Conservation (phyloP, 1,140 invertebrate genomes). For the Temnothorax curvispinosus region DNA sequence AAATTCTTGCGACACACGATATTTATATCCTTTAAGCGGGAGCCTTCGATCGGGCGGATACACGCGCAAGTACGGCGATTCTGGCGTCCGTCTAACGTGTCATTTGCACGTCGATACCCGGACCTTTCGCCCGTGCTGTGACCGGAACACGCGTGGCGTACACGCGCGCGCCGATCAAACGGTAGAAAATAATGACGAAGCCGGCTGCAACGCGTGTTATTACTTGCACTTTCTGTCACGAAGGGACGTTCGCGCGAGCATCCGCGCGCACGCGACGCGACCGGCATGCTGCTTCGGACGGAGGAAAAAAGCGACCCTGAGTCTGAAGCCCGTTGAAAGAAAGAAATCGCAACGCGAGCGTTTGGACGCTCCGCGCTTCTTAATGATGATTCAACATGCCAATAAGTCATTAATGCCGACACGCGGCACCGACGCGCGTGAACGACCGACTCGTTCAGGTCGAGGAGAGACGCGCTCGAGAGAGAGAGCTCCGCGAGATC, state of each 20-base stretch:
- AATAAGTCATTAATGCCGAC: conserved; percentile 59
- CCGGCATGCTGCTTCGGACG: conserved; percentile 18
- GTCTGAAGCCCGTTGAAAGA: conserved; percentile 18
- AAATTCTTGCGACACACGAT: conserved; percentile 46
- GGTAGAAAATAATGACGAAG: conserved; percentile 43
- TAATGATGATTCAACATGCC: conserved; percentile 72
- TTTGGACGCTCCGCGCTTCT: conserved; percentile 14
- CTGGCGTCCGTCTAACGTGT: conserved; percentile 28
- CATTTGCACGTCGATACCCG: conserved; percentile 56
- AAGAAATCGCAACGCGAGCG: conserved; percentile 23
- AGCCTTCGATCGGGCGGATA: background rate
- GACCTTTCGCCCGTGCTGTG: conserved; percentile 34
- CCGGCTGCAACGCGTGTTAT: conserved; percentile 36
- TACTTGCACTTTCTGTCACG: conserved; percentile 61
- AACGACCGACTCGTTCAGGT: background rate
- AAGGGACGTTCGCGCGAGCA: conserved; percentile 44
- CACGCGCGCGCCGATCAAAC: conserved; percentile 51
- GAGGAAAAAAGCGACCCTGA: conserved; percentile 17
- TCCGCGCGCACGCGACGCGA: conserved; percentile 40
- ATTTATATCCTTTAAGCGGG: conserved; percentile 2
- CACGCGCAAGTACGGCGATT: conserved; percentile 14
- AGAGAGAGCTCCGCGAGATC: conserved; percentile 11
- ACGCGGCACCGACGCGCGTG: background rate
- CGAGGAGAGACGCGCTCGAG: background rate
- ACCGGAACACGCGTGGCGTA: conserved; percentile 47